Evolutionary conservation across 2,113 vertebrate species (phyloP), one percentile per base, ranked within the genome.

Genomic region (Hippoglossus stenolepis): DNA sequence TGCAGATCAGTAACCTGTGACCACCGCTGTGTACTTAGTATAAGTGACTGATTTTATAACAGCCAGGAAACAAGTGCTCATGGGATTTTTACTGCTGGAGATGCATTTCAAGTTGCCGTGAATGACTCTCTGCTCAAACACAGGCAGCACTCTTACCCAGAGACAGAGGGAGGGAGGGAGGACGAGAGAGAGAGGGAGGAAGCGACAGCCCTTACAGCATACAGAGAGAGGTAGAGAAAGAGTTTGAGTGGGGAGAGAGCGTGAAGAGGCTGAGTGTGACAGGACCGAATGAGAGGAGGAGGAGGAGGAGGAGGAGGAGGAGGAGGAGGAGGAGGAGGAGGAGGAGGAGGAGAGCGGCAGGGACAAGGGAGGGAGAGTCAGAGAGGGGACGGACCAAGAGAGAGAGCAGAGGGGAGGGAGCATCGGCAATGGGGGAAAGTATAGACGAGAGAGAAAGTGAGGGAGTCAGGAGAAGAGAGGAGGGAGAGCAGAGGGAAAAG

Each of bases 161-260:
- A 82, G 77, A 90, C 65, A 83, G 64, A 67, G 63, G 21, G 88
- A 90, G 82, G 90, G 73, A 85, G 79, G 85, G 85, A 90, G 87
- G 83, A 85, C 85, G 80, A 26, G 68, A 86, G 77, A 31, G 31
- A 54, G 43, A 79, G 78, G 82, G 83, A 83, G 77, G 83, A 82
- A 90, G 80, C 87, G 82, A 89, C 80, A 47, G 79, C 89, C 83
- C 87, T 85, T 77, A 79, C 79, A 85, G 90, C 88, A 91, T 91
- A 91, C 88, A 91, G 88, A 91, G 80, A 92, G 86, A 89, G 87
- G 79, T 75, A 85, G 79, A 88, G 85, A 90, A 89, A 85, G 86
- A 87, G 81, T 90, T 84, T 71, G 84, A 83, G 83, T 68, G 83
- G 82, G 81, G 82, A 72, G 81, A 80, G 77, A 80, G 77, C 66